phyloP scores from a whole-genome alignment of 2,113 vertebrate genomes.

The Okapia johnstoni region DNA sequence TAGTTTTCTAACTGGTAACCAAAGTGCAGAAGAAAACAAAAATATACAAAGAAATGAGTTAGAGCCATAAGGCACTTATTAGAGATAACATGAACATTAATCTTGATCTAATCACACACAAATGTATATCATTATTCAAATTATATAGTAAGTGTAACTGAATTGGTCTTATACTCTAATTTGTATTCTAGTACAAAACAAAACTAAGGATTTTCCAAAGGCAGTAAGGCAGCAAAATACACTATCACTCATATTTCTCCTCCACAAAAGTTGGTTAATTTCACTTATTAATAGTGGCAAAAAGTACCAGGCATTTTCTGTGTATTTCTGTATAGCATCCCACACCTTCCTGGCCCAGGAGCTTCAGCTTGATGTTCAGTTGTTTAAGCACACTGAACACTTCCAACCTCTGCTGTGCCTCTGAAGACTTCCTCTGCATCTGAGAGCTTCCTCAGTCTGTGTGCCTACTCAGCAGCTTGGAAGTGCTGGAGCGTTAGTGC shows the following conservation, averaged over 20 bases:
- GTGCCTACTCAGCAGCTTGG: neutral
- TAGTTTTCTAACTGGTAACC: neutral
- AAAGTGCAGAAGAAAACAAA: neutral
- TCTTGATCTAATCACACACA: neutral
- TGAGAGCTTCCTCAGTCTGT: neutral
- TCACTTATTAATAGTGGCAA: neutral
- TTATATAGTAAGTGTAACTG: neutral
- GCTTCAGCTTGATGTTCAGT: neutral
- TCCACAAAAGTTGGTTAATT: neutral
- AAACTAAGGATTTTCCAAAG: neutral
- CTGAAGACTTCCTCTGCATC: neutral
- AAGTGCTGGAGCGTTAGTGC: neutral
- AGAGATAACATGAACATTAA: neutral
- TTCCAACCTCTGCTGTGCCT: neutral
- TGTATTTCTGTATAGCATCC: neutral
- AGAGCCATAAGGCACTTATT: neutral
- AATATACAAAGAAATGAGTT: neutral
- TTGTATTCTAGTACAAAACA: neutral
- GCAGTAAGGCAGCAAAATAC: neutral
- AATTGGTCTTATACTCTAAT: neutral
- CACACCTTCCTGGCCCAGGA: neutral
- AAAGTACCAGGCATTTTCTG: neutral
- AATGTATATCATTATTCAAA: neutral
- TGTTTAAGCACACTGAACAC: neutral
- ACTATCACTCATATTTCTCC: neutral